Percentiles rank a stretch among this genome's conserved stretches.
These are phyloP conservation scores for Smutsia gigantea DNA, from an alignment of 2,797 vertebrate genomes.

Conservation along the genomic window DNA sequence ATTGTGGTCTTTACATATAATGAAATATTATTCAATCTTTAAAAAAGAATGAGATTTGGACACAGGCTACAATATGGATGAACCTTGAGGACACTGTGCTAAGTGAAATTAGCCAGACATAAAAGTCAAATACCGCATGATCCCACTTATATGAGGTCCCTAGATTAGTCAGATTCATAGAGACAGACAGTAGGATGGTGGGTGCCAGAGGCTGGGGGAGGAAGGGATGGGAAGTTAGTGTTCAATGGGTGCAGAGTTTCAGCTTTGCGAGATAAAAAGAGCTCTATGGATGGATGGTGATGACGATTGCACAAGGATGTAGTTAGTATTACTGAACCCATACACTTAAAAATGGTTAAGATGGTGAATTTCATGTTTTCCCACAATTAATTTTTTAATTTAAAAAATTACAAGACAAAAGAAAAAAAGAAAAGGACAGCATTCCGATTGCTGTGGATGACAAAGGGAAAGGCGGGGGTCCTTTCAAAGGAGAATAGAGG, in stretches of 20 bases:
- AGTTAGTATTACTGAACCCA: too few relatives aligned
- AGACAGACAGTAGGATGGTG: too few relatives aligned
- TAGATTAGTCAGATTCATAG: too few relatives aligned
- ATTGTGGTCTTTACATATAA: background rate
- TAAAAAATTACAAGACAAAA: background rate
- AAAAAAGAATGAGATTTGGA: background rate
- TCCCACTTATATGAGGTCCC: too few relatives aligned
- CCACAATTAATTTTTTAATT: background rate
- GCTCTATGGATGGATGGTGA: too few relatives aligned
- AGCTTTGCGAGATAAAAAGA: too few relatives aligned
- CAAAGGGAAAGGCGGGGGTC: background rate
- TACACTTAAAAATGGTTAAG: too few relatives aligned
- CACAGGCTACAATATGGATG: background rate
- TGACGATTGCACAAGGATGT: too few relatives aligned
- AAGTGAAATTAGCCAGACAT: background rate
- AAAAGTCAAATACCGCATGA: background rate
- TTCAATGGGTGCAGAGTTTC: too few relatives aligned
- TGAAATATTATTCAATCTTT: background rate
- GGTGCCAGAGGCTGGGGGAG: too few relatives aligned
- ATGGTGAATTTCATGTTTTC: background rate
- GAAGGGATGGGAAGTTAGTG: too few relatives aligned
- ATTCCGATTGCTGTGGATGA: background rate
- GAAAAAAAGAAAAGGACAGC: background rate
- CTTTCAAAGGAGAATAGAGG: background rate
- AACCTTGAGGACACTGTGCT: background rate